Evolutionary conservation across 2,888 invertebrate genomes (phyloP), one percentile per base, ranked within the genome.

Genomic region (Gerris lacustris): DNA sequence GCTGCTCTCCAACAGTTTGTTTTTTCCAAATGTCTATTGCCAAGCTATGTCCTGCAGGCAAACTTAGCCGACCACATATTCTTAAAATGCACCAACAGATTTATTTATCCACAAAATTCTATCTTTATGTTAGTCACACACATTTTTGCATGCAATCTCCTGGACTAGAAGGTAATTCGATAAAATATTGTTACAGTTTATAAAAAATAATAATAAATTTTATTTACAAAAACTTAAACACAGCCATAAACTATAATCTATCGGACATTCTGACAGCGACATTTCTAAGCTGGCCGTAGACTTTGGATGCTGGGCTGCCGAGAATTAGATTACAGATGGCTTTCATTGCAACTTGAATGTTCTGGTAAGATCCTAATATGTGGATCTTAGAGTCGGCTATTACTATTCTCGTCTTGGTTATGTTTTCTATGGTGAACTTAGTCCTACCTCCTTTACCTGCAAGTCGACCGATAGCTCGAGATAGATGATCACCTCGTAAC

Each of bases 391-490:
- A 89, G 79, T 98, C 97, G 31, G 98, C 98, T 73, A 99, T 83
- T 44, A 99, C 94, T 79, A 99, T 96, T 79, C 99, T 87, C 0
- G 98, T 98, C 83, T 96, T 97, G 0, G 98, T 99, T 0, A 93
- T 94, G 81, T 99, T 99, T 83, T 99, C 99, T 77, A 99, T 98
- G 0, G 97, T 96, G 79, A 92, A 96, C 80, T 97, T 98, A 1
- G 97, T 99, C 73, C 94, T 86, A 44, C 97, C 97, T 43, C 94
- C 94, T 83, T 98, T 97, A 0, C 99, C 99, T 2, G 99, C 99
- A 63, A 99, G 83, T 71, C 99, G 86, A n/a, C 96, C 99, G 76
- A 99, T 92, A 0, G 98, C 98, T 78, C 99, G 85, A 18, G 95
- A 91, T 76, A 96, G 84, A 80, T 99, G 97, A 80, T 98, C 97